Base-by-base conservation (phyloP, 2,888 invertebrate genomes). In the Tinea semifulvella region DNA sequence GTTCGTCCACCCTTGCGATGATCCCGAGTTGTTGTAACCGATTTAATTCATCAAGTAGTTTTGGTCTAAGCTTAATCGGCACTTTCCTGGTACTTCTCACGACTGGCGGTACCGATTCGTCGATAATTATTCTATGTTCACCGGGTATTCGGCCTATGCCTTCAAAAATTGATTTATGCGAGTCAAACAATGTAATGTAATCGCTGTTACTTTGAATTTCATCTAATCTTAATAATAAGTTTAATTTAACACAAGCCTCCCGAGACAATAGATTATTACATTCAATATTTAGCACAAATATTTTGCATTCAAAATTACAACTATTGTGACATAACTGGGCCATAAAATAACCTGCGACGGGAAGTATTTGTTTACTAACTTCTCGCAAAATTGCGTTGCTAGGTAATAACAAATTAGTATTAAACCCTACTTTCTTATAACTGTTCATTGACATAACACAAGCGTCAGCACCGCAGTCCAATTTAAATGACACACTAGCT, bases 51-150 rank as follows among this genome's bases (percentile, higher is more conserved):
- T n/a, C n/a, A n/a, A n/a, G n/a, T n/a, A n/a, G n/a, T n/a, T n/a
- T n/a, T n/a, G n/a, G n/a, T n/a, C n/a, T n/a, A n/a, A n/a, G n/a
- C n/a, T n/a, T n/a, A n/a, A n/a, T n/a, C n/a, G n/a, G n/a, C n/a
- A n/a, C n/a, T n/a, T n/a, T n/a, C 17, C 46, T 43, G n/a, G 19
- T 46, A 2, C 38, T 36, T 36, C 43, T 46, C 11, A 46, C 38
- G 2, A 46, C 43, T 13, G 46, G 46, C 10, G 43, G 26, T 6
- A 46, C 36, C 4, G 43, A 19, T 26, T 43, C 39, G 19, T 43
- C 38, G 13, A 18, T 14, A 13, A 6, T n/a, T 4, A 16, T 27
- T 27, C 11, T 27, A 11, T 27, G 27, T 27, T 27, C 27, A 3
- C 27, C 27, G n/a, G 27, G 27, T 27, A 27, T 27, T 10, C 27